These are phyloP conservation scores for Myodes glareolus DNA, from an alignment of 2,113 vertebrate species.

Conservation along the genomic window DNA sequence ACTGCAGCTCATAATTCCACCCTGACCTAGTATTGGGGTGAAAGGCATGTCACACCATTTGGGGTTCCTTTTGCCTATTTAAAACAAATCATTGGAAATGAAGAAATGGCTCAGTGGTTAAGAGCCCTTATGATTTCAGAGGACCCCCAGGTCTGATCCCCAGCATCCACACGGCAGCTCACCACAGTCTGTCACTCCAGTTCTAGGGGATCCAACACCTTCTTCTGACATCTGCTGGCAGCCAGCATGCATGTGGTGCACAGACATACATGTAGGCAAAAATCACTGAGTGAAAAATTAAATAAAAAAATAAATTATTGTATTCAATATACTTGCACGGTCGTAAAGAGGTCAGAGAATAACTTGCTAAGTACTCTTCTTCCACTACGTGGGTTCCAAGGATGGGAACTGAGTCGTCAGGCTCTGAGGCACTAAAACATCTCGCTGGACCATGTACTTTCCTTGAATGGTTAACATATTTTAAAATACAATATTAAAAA, in stretches of 20 bases:
- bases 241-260: not conserved
- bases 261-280: not conserved
- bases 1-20: too few species aligned
- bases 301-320: not conserved
- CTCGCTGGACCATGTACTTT: not conserved
- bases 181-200: too few species aligned
- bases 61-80: not conserved
- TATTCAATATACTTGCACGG: not conserved
- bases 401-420: not conserved
- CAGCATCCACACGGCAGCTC: not conserved
- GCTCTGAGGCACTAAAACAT: not conserved
- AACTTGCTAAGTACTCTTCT: too few species aligned
- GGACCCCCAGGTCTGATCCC: not conserved
- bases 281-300: not conserved
- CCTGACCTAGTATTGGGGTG: not conserved
- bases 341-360: not conserved
- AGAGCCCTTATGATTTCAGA: not conserved
- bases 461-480: conserved; percentile 36
- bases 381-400: too few species aligned
- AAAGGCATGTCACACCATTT: not conserved
- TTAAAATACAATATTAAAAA: conserved; percentile 27
- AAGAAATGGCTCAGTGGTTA: not conserved
- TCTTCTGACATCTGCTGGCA: not conserved
- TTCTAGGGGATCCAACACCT: not conserved
- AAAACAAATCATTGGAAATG: not conserved